Conservation (phyloP, 1,140 invertebrate genomes). For the Brachionus paranguensis region DNA sequence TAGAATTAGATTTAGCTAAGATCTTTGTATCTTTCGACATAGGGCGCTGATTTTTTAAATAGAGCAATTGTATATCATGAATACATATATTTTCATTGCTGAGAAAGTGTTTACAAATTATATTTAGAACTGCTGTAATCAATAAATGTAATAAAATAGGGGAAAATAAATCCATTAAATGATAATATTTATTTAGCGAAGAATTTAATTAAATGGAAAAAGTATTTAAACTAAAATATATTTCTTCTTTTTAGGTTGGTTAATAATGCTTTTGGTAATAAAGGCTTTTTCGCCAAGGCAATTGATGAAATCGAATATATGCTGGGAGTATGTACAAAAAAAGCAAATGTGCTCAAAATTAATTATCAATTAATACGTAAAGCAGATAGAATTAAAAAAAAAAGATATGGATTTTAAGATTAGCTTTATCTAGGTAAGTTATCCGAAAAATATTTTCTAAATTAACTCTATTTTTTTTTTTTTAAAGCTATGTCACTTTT, state of each 20-base stretch:
- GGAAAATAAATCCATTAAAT: not conserved
- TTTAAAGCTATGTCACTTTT: too few relatives aligned
- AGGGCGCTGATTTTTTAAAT: not conserved
- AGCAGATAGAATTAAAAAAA: not conserved
- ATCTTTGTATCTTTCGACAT: not conserved
- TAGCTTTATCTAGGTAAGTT: not conserved
- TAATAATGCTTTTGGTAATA: not conserved
- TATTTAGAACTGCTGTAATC: not conserved
- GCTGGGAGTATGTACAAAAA: not conserved
- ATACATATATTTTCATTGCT: not conserved
- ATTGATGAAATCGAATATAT: not conserved
- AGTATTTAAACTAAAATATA: not conserved
- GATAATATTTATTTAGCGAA: not conserved
- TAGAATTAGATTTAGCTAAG: not conserved
- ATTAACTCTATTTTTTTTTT: too few relatives aligned
- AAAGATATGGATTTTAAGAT: not conserved
- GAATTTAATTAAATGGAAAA: conserved; percentile 2
- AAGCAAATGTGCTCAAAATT: not conserved
- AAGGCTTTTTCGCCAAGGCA: not conserved
- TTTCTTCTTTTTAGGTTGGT: not conserved
- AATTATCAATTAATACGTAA: not conserved
- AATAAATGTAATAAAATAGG: not conserved
- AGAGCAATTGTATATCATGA: not conserved
- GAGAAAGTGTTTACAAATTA: not conserved
- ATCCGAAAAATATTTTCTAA: not conserved